A percentile compares a stretch with the other conserved stretches of the same genome.
Conservation (phyloP, 2,888 invertebrate genomes). For the Oxyscelio sp. region DNA sequence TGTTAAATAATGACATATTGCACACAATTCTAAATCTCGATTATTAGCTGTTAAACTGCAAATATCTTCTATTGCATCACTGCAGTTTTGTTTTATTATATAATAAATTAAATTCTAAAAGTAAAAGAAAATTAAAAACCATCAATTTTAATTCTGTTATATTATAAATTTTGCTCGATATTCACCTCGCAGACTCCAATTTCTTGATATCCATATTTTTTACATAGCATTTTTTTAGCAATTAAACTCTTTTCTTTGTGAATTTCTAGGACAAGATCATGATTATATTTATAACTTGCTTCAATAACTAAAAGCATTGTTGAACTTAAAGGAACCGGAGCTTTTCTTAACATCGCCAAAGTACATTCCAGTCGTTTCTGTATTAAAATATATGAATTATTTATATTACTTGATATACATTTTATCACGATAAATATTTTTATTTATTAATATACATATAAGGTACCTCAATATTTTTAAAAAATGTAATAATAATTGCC, state of each 20-base stretch:
- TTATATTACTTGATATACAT: too few species aligned
- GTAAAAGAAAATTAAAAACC: slow-evolving; percentile 61
- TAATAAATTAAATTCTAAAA: slow-evolving; percentile 83
- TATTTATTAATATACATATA: not conserved
- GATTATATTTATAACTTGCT: slow-evolving; percentile 82
- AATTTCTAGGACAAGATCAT: slow-evolving; percentile 86
- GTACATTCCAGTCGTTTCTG: slow-evolving; percentile 85
- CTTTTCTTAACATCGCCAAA: slow-evolving; percentile 84
- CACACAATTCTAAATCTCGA: slow-evolving; percentile 79
- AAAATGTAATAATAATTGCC: slow-evolving; percentile 81
- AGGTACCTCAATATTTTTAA: slow-evolving; percentile 83
- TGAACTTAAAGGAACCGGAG: slow-evolving; percentile 88
- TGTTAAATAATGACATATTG: slow-evolving; percentile 55
- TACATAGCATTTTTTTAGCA: slow-evolving; percentile 88
- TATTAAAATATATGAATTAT: too few species aligned
- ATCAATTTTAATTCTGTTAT: slow-evolving; percentile 29
- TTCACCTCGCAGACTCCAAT: slow-evolving; percentile 85
- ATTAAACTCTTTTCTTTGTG: slow-evolving; percentile 86
- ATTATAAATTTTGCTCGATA: slow-evolving; percentile 41
- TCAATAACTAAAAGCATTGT: slow-evolving; percentile 83
- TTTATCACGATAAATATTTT: not conserved
- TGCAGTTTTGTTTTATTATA: slow-evolving; percentile 84
- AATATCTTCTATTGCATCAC: slow-evolving; percentile 87
- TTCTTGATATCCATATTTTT: slow-evolving; percentile 88
- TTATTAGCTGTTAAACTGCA: slow-evolving; percentile 82